Base-by-base conservation (phyloP, 2,888 invertebrate species). In the Drosophila prostipennis region DNA sequence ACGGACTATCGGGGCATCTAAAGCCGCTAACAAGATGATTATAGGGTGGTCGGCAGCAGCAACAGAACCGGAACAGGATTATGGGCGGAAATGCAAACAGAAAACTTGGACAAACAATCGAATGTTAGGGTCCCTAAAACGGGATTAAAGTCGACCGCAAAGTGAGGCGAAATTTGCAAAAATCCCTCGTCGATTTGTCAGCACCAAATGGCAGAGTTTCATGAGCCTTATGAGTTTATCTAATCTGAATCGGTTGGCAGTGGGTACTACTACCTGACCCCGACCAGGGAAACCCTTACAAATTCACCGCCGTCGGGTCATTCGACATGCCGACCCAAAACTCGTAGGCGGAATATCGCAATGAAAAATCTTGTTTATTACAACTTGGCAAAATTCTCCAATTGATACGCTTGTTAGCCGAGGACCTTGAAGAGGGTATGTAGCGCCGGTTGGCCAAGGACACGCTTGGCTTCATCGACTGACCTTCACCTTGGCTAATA, bases 341-440 rank as follows among this genome's bases (percentile, higher is more conserved):
- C 51, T 57, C 64, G 59, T 34, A 32, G 6, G 34, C 19, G 53
- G 42, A 14, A 57, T 82, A 88, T 83, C 89, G 87, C 76, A 82
- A 77, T 87, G 81, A 55, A 83, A 76, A 83, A 90, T 90, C 81
- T 89, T 89, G 89, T 90, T 91, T 90, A 88, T 87, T 81, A 87
- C 85, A 83, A 80, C 59, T 88, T 88, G 80, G 89, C 90, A 84
- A 90, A 90, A 90, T 82, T 80, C 79, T 77, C 78, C 77, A 77
- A 87, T 79, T 79, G 78, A 75, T 79, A 64, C 53, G 57, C 55
- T 23, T 37, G 58, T 71, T 61, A 32, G 34, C 58, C 32, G 40
- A 32, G 64, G 60, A 23, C 71, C 45, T 39, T 69, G 37, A 39
- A 43, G 23, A 45, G 55, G 69, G 64, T 45, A 78, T 77, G 79